A percentile compares a stretch with the other conserved stretches of the same genome.
phyloP scores from a whole-genome alignment of 2,888 invertebrate species.

The Trissolcus brochymenae region DNA sequence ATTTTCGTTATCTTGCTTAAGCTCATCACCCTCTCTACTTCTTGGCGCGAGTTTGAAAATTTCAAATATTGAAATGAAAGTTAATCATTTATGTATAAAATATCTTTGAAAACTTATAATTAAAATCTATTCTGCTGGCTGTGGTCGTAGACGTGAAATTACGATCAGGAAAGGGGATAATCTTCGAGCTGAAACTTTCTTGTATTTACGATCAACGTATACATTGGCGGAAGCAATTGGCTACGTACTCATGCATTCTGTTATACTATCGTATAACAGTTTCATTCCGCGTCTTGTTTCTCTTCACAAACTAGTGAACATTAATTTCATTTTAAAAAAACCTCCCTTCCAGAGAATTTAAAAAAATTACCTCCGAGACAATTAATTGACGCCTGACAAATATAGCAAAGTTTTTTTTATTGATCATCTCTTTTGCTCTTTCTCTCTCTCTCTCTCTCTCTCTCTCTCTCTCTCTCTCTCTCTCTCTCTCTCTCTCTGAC shows the following conservation, averaged over 20 bases:
- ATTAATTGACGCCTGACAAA: no score
- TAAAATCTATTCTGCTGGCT: slow-evolving; percentile 49
- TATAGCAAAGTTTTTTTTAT: no score
- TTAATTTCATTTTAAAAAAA: neutral
- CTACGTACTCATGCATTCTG: slow-evolving; percentile 10
- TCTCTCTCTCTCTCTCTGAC: neutral
- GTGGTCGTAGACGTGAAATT: slow-evolving; percentile 44
- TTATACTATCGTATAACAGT: slow-evolving; percentile 3
- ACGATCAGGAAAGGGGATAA: slow-evolving; percentile 48
- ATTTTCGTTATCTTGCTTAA: slow-evolving; percentile 35
- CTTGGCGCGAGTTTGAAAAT: slow-evolving; percentile 16
- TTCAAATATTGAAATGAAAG: slow-evolving; percentile 48
- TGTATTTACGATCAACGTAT: slow-evolving; percentile 45
- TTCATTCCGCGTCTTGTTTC: neutral
- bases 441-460: neutral
- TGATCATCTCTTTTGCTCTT: neutral
- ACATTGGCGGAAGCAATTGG: slow-evolving; percentile 34
- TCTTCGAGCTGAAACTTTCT: slow-evolving; percentile 43
- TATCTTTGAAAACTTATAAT: slow-evolving; percentile 50
- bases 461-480: neutral
- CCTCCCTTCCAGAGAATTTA: no score
- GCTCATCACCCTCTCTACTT: neutral
- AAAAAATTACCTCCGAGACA: no score
- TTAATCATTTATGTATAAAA: slow-evolving; percentile 52
- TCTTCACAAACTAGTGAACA: neutral